A percentile compares a stretch with the other conserved stretches of the same genome.
Evolutionary conservation across 2,797 vertebrate species (phyloP).

Genomic region (Sebastes nivosus): DNA sequence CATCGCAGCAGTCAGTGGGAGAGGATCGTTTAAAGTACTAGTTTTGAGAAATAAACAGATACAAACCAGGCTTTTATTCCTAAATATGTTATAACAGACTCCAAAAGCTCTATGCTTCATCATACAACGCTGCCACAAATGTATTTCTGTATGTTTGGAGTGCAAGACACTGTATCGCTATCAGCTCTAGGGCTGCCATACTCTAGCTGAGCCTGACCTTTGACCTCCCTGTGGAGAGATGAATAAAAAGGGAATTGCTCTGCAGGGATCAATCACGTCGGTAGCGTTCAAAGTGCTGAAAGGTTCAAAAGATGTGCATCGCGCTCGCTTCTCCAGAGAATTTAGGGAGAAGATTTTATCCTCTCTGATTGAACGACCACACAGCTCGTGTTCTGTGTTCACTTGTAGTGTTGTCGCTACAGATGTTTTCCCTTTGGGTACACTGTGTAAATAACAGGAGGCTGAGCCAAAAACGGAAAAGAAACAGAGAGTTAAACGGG

Average conservation of each 20-base stretch:
- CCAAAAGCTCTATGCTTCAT: too few relatives aligned
- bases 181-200: background rate
- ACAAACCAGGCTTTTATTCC: too few relatives aligned
- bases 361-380: conserved; percentile 12
- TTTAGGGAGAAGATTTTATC: background rate
- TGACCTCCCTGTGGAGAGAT: conserved; percentile 4
- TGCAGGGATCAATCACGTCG: background rate
- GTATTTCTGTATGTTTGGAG: background rate
- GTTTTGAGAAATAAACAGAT: too few relatives aligned
- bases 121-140: background rate
- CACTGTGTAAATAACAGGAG: conserved; percentile 8
- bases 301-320: conserved; percentile 10
- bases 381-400: background rate
- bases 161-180: background rate
- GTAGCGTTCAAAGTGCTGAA: background rate
- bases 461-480: background rate
- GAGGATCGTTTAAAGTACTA: too few relatives aligned
- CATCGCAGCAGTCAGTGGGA: too few relatives aligned
- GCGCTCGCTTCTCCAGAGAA: conserved; percentile 9
- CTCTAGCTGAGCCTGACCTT: conserved; percentile 12
- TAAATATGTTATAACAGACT: too few relatives aligned
- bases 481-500: background rate
- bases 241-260: background rate
- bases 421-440: conserved; percentile 40
- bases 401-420: background rate